Evolutionary conservation across 2,113 vertebrate species (phyloP).

Genomic region (Clarias magur): DNA sequence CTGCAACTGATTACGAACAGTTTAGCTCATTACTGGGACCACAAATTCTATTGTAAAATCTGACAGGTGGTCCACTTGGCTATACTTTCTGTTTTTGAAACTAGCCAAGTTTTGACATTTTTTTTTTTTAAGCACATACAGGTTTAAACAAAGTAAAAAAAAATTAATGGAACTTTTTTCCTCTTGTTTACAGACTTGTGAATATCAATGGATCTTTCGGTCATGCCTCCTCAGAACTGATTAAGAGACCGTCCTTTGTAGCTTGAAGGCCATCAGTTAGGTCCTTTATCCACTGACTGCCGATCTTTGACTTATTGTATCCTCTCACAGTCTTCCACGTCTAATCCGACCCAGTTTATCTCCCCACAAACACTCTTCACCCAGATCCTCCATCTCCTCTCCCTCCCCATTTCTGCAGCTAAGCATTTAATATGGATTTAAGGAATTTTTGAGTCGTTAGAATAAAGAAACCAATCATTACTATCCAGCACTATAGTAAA

Average conservation of each 20-base stretch:
- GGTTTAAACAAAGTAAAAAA: neutral
- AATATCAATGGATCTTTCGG: neutral
- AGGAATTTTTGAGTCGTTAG: neutral
- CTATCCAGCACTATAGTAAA: neutral
- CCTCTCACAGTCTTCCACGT: constrained; percentile 18
- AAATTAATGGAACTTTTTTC: neutral
- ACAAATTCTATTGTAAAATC: neutral
- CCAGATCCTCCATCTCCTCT: constrained; percentile 28
- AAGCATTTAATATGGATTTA: constrained; percentile 16
- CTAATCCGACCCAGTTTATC: constrained; percentile 43
- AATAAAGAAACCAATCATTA: neutral
- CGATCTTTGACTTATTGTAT: constrained; percentile 48
- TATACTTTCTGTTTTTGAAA: neutral
- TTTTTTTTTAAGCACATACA: neutral
- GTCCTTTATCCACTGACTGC: constrained; percentile 39
- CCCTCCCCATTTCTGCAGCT: neutral
- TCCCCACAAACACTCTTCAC: constrained; percentile 7
- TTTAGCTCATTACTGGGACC: constrained; percentile 2
- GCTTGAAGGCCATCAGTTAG: constrained; percentile 16
- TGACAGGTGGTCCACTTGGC: neutral
- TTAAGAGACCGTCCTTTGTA: constrained; percentile 44
- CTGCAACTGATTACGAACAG: neutral
- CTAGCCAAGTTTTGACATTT: neutral
- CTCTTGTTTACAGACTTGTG: neutral
- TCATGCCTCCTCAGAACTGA: constrained; percentile 5